phyloP scores from a whole-genome alignment of 2,888 invertebrate species.

The Parapristionchus giblindavisi region DNA sequence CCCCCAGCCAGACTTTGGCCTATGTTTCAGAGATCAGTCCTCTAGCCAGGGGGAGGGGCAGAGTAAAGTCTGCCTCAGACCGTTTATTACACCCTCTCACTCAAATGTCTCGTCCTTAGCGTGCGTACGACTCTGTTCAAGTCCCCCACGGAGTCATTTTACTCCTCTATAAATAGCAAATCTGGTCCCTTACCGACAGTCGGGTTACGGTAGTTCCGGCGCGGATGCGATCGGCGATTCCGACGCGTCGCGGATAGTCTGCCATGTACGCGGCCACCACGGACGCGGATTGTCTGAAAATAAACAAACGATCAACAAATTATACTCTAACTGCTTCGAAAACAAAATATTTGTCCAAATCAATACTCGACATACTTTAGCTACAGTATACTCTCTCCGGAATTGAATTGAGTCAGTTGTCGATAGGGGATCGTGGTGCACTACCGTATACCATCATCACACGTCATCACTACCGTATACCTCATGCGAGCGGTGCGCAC shows the following conservation, averaged over 20 bases:
- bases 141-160: no score
- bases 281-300: constrained; percentile 23
- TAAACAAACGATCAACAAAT: background rate
- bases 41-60: no score
- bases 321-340: background rate
- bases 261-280: constrained; percentile 33
- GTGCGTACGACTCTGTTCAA: no score
- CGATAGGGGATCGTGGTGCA: background rate
- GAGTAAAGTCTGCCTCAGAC: no score
- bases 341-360: background rate
- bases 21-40: no score
- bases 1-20: no score
- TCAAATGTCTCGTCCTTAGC: no score
- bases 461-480: constrained; percentile 5
- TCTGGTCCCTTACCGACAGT: constrained; percentile 3
- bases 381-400: background rate
- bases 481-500: background rate
- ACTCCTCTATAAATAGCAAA: no score
- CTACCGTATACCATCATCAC: no score
- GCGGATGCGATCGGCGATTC: constrained; percentile 20
- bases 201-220: constrained; percentile 29
- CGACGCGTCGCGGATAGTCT: constrained; percentile 21
- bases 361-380: background rate
- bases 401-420: background rate
- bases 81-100: no score